Conservation (phyloP, 2,888 invertebrate species). For the Kuschelorhynchus macadamiae region DNA sequence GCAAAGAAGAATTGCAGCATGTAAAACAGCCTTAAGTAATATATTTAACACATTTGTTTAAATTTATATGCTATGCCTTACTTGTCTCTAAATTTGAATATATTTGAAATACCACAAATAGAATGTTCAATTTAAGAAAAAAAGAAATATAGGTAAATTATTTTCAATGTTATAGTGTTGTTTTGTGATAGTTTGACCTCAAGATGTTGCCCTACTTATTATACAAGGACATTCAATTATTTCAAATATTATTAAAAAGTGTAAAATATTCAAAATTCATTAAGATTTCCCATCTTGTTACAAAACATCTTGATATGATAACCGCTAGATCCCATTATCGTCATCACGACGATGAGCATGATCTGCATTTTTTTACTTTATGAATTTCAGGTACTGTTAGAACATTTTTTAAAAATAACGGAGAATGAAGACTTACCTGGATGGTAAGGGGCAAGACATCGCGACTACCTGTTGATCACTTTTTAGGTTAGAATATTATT, state of each 20-base stretch:
- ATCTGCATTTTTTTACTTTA: slow-evolving; percentile 18
- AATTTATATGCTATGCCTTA: too few relatives aligned
- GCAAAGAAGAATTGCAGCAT: too few relatives aligned
- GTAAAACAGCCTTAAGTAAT: too few relatives aligned
- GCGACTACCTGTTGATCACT: slow-evolving; percentile 51
- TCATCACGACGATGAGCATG: slow-evolving; percentile 26
- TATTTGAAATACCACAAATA: too few relatives aligned
- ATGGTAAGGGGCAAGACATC: slow-evolving; percentile 48
- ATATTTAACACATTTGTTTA: too few relatives aligned
- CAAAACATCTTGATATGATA: background rate
- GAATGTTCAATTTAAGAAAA: too few relatives aligned
- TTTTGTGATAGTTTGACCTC: slow-evolving; percentile 5
- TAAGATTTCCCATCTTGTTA: background rate
- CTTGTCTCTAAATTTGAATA: too few relatives aligned
- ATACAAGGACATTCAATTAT: too few relatives aligned
- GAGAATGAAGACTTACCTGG: slow-evolving; percentile 34
- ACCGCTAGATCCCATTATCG: slow-evolving; percentile 14
- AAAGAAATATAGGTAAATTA: too few relatives aligned
- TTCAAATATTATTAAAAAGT: too few relatives aligned
- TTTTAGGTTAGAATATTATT: slow-evolving; percentile 24
- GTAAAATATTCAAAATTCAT: background rate
- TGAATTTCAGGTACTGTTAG: slow-evolving; percentile 12
- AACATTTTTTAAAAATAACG: slow-evolving; percentile 2
- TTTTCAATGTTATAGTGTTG: too few relatives aligned
- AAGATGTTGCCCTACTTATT: slow-evolving; percentile 29